Conservation (phyloP, 1,140 invertebrate species). For the Acromyrmex charruanus region DNA sequence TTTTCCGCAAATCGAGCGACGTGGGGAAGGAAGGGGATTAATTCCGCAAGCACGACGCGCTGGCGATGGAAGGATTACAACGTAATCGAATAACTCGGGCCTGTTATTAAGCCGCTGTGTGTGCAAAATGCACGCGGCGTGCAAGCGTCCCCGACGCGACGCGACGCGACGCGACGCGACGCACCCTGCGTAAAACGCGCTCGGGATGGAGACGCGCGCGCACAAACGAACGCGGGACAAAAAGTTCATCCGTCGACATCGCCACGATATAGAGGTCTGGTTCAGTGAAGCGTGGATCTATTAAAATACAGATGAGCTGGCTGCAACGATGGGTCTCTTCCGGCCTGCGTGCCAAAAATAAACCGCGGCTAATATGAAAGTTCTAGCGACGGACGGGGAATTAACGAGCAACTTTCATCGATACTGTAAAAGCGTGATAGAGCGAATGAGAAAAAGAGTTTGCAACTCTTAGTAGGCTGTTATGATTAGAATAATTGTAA, state of each 20-base stretch:
- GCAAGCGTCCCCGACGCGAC: conserved; percentile 36
- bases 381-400: conserved; percentile 21
- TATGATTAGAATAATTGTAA: background rate
- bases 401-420: conserved; percentile 47
- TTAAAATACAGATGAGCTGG: conserved; percentile 61
- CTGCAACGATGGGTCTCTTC: conserved; percentile 56
- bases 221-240: conserved; percentile 52
- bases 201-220: conserved; percentile 27
- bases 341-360: conserved; percentile 62
- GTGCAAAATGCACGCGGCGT: conserved; percentile 40
- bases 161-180: conserved; percentile 31
- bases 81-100: conserved; percentile 56
- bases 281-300: conserved; percentile 60
- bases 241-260: conserved; percentile 63
- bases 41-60: conserved; percentile 54
- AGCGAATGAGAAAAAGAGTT: background rate
- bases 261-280: conserved; percentile 54
- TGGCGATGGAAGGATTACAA: conserved; percentile 54
- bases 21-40: conserved; percentile 38
- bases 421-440: conserved; percentile 4
- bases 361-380: conserved; percentile 54
- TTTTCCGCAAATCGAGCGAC: conserved; percentile 35
- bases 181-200: conserved; percentile 50
- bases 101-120: conserved; percentile 48
- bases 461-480: background rate